These are phyloP conservation scores for Ladona fulva DNA, from an alignment of 1,140 invertebrate genomes.

Conservation along the genomic window DNA sequence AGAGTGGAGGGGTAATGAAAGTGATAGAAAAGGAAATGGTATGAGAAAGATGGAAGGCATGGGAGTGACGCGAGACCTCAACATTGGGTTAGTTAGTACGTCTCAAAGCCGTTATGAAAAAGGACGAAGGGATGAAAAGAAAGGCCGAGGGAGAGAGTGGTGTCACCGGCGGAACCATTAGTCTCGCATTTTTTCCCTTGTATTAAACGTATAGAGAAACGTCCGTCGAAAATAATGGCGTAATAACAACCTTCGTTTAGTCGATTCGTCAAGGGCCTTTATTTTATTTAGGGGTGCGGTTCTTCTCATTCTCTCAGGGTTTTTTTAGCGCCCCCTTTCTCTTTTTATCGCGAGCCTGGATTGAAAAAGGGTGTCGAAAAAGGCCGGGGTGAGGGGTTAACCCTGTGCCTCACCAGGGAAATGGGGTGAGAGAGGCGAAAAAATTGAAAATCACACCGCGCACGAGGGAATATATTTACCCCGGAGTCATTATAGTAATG, in stretches of 20 bases:
- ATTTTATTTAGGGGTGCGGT: no score
- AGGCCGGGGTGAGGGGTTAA: no score
- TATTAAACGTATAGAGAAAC: not conserved
- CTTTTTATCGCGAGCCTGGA: no score
- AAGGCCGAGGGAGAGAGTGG: not conserved
- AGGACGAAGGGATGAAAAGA: not conserved
- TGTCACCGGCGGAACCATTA: not conserved
- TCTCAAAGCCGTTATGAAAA: not conserved
- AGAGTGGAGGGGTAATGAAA: not conserved
- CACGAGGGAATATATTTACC: not conserved
- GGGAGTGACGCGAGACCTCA: not conserved
- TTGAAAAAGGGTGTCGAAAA: no score
- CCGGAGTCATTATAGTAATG: slow-evolving; percentile 2
- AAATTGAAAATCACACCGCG: not conserved
- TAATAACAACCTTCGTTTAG: not conserved
- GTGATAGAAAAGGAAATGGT: not conserved
- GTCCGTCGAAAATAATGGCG: not conserved
- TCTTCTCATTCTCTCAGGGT: no score
- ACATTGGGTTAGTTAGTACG: not conserved
- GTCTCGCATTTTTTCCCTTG: not conserved
- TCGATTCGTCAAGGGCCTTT: not conserved
- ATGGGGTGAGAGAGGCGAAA: not conserved
- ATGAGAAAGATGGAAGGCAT: not conserved
- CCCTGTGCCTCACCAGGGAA: not conserved
- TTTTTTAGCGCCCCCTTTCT: no score